phyloP scores from a whole-genome alignment of 2,888 invertebrate genomes.

The Drosophila affinis region DNA sequence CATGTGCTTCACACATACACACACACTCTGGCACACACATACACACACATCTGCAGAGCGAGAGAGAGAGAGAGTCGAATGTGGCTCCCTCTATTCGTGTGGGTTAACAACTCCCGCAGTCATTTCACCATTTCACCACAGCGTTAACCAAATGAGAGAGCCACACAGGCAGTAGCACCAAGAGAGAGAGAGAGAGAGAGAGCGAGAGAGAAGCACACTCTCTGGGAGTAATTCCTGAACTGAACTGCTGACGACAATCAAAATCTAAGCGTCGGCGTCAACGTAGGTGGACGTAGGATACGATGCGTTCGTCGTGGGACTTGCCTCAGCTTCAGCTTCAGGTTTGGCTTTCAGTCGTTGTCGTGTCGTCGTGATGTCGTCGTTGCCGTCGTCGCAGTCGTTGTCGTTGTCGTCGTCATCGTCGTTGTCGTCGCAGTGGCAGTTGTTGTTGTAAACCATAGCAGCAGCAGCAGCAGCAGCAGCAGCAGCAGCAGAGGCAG shows the following conservation, averaged over 20 bases:
- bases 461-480: slow-evolving; percentile 66
- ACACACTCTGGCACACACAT: neutral
- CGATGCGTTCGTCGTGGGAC: slow-evolving; percentile 2
- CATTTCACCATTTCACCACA: slow-evolving; percentile 60
- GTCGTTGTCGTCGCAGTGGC: slow-evolving; percentile 55
- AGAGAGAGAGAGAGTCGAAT: neutral
- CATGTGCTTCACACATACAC: neutral
- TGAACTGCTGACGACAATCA: slow-evolving; percentile 57
- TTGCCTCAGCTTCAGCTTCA: slow-evolving; percentile 26
- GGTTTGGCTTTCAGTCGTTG: slow-evolving; percentile 74
- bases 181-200: slow-evolving; percentile 8
- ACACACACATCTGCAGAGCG: slow-evolving; percentile 4
- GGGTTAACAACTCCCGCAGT: slow-evolving; percentile 66
- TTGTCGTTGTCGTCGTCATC: slow-evolving; percentile 70
- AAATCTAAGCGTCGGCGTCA: slow-evolving; percentile 34
- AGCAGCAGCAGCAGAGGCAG: slow-evolving; percentile 83
- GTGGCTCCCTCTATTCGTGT: neutral
- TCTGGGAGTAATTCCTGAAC: slow-evolving; percentile 29
- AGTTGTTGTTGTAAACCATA: slow-evolving; percentile 64
- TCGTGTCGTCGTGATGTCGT: slow-evolving; percentile 81
- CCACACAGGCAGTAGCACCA: neutral
- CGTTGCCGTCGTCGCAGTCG: slow-evolving; percentile 61
- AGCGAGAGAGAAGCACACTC: neutral
- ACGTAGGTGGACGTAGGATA: slow-evolving; percentile 39
- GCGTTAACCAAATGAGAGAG: slow-evolving; percentile 9